These are phyloP conservation scores for Cyanocitta stelleri DNA, from an alignment of 2,113 vertebrate genomes.

Conservation along the genomic window DNA sequence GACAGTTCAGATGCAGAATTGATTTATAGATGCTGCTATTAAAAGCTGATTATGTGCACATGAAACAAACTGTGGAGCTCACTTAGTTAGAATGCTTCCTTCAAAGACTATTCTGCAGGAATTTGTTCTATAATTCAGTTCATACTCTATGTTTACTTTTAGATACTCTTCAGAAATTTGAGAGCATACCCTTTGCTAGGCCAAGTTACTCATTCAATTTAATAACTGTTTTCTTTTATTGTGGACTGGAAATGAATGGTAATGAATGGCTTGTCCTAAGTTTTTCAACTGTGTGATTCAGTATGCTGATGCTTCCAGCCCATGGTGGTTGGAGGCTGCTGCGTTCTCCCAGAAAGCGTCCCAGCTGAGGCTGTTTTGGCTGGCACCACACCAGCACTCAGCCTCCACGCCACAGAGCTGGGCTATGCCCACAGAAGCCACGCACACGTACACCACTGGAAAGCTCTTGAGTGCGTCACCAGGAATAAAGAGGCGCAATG, in stretches of 20 bases:
- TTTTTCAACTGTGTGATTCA: not conserved
- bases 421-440: no score
- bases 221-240: not conserved
- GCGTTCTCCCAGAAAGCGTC: no score
- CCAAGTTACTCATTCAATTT: not conserved
- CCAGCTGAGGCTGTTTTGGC: no score
- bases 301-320: not conserved
- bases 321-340: no score
- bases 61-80: not conserved
- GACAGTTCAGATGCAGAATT: not conserved
- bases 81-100: constrained; percentile 28
- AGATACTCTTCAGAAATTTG: not conserved
- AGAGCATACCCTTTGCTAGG: not conserved
- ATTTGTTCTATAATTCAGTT: not conserved
- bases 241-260: not conserved
- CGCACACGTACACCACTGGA: no score
- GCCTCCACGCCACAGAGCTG: no score
- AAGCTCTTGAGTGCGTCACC: no score
- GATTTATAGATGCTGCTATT: constrained; percentile 49
- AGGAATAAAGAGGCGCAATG: no score
- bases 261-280: not conserved
- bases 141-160: not conserved
- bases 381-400: no score
- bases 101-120: not conserved
- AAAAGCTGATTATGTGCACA: constrained; percentile 33